Evolutionary conservation across 2,797 vertebrate species (phyloP).

Genomic region (Arnoldichthys spilopterus): DNA sequence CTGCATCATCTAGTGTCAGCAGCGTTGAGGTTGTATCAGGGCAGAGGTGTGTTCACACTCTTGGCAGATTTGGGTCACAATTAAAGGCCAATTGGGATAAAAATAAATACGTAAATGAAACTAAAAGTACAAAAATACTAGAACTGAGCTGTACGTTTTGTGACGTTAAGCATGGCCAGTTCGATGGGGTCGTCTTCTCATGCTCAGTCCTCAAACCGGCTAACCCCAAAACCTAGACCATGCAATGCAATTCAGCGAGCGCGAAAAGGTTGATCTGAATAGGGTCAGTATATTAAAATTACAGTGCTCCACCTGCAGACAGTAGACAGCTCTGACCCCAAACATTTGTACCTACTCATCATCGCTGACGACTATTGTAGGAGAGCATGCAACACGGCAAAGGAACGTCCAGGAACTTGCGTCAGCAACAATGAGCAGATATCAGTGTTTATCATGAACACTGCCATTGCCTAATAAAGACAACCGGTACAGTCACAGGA

Average conservation of each 20-base stretch:
- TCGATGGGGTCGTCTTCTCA: background rate
- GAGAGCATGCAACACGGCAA: conserved; percentile 35
- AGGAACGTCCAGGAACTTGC: conserved; percentile 25
- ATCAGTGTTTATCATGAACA: conserved; percentile 2
- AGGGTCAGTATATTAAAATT: conserved; percentile 11
- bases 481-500: background rate
- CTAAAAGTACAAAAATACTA: too few relatives aligned
- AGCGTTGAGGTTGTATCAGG: background rate
- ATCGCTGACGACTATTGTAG: conserved; percentile 31
- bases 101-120: too few relatives aligned
- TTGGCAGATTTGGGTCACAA: background rate
- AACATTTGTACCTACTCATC: conserved; percentile 27
- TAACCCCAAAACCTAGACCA: conserved; percentile 4
- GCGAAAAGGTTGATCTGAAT: conserved; percentile 9
- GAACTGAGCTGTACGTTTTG: too few relatives aligned
- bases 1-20: too few relatives aligned
- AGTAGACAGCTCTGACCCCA: conserved; percentile 12
- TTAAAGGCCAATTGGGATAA: background rate
- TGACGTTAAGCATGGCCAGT: background rate
- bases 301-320: conserved; percentile 40
- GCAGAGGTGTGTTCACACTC: background rate
- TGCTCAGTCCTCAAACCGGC: background rate
- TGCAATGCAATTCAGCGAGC: background rate
- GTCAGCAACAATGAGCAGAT: conserved; percentile 33
- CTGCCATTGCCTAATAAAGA: background rate